phyloP scores from a whole-genome alignment of 2,888 invertebrate genomes.

The Chrysodeixis includens region DNA sequence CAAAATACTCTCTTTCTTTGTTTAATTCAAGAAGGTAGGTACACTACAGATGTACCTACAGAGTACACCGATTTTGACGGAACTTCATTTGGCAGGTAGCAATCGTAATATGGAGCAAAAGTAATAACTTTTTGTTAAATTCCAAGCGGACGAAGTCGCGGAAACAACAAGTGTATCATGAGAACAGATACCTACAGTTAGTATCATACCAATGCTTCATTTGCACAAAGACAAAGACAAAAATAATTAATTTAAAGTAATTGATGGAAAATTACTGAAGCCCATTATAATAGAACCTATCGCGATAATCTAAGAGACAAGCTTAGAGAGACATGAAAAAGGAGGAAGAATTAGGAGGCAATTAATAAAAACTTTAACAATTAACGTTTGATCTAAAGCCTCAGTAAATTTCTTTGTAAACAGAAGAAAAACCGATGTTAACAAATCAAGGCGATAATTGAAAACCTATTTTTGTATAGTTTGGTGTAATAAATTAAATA shows the following conservation, averaged over 20 bases:
- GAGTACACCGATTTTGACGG: too few species aligned
- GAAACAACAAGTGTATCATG: too few species aligned
- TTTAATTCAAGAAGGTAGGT: too few species aligned
- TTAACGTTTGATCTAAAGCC: not conserved
- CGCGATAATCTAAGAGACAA: not conserved
- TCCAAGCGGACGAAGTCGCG: too few species aligned
- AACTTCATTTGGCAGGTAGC: too few species aligned
- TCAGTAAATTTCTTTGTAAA: not conserved
- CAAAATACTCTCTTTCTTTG: too few species aligned
- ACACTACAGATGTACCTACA: too few species aligned
- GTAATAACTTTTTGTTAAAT: too few species aligned
- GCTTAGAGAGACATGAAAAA: not conserved
- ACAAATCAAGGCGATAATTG: not conserved
- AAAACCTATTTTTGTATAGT: not conserved
- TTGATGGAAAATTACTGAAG: not conserved
- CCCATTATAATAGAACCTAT: not conserved
- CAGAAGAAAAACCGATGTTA: not conserved
- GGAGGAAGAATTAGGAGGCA: not conserved
- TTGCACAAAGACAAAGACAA: not conserved
- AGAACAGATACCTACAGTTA: too few species aligned
- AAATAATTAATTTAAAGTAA: not conserved
- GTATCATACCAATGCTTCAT: not conserved
- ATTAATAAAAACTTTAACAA: not conserved
- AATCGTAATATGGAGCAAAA: too few species aligned
- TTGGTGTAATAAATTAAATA: too few species aligned